Evolutionary conservation across 2,113 vertebrate species (phyloP), one percentile per base, ranked within the genome.

Genomic region (Benitochromis conjunctus): DNA sequence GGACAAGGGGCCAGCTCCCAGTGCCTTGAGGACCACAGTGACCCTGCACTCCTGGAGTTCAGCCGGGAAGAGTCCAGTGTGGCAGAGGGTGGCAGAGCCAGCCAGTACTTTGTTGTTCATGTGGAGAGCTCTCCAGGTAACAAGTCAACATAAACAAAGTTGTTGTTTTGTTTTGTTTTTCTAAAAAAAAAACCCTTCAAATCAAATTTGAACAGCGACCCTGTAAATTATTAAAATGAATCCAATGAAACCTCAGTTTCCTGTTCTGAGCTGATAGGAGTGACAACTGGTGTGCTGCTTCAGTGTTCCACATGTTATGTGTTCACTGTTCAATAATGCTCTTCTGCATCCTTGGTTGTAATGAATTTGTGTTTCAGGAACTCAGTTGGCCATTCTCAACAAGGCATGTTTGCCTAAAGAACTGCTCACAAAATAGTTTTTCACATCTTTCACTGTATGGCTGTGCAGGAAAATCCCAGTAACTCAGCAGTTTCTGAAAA

Each of bases 21-120:
- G 14, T 91, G 92, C 55, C 95, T 92, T n/a, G 93, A 95, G 46
- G 92, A 93, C 76, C 90, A 5, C 26, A 12, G 4, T 80, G 55
- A 60, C 74, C 51, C 84, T 0, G 79, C 89, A 8, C 88, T 85
- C 7, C 88, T 83, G 1, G 95, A 88, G 56, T 80, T 92, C 12
- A 54, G 79, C 0, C 92, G 85, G 51, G 94, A 87, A 1, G 89
- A 89, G 7, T 58, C 19, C 69, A 84, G 77, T 51, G 84, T 60
- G 14, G 60, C 88, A 4, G 95, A 95, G 57, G 93, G 94, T 8
- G 82, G 56, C 41, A 91, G 92, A 6, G 87, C 94, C 57, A 96
- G 92, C 46, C 96, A 95, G 46, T 95, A 96, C 81, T 96, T 96
- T 85, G 82, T 96, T 86, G 94, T 96, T 87, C 96, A 97, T 43